These are phyloP conservation scores for Oasisia sp. DNA, from an alignment of 2,888 invertebrate genomes.

Conservation along the genomic window DNA sequence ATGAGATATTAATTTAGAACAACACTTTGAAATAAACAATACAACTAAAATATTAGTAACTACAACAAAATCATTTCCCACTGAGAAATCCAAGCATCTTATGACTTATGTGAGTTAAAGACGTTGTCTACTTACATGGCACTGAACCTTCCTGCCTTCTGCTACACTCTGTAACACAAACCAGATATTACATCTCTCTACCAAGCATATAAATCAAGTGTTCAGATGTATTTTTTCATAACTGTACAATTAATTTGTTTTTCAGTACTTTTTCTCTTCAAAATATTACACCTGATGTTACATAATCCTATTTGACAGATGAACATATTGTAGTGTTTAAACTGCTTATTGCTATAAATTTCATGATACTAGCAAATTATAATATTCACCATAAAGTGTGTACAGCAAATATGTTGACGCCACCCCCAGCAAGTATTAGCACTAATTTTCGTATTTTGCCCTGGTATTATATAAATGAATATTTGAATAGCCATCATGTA, in stretches of 20 bases:
- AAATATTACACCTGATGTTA: too few relatives aligned
- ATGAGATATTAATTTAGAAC: background rate
- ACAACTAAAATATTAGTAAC: background rate
- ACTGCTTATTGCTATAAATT: too few relatives aligned
- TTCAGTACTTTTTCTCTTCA: background rate
- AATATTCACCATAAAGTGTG: too few relatives aligned
- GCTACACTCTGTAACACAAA: constrained; percentile 26
- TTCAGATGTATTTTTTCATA: background rate
- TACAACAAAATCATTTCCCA: background rate
- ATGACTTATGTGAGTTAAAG: background rate
- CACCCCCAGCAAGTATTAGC: too few relatives aligned
- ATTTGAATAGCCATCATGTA: too few relatives aligned
- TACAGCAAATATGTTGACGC: too few relatives aligned
- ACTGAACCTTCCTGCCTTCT: constrained; percentile 17
- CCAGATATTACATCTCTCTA: background rate
- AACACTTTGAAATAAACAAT: background rate
- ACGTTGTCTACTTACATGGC: background rate
- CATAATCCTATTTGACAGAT: too few relatives aligned
- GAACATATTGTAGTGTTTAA: too few relatives aligned
- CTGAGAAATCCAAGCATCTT: background rate
- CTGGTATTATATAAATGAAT: too few relatives aligned
- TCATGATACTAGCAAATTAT: too few relatives aligned
- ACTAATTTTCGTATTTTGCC: too few relatives aligned
- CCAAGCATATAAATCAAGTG: background rate
- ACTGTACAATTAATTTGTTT: background rate